Percentiles rank a stretch among this genome's conserved stretches.
Conservation (phyloP, 2,888 invertebrate species). For the Dione vanillae region DNA sequence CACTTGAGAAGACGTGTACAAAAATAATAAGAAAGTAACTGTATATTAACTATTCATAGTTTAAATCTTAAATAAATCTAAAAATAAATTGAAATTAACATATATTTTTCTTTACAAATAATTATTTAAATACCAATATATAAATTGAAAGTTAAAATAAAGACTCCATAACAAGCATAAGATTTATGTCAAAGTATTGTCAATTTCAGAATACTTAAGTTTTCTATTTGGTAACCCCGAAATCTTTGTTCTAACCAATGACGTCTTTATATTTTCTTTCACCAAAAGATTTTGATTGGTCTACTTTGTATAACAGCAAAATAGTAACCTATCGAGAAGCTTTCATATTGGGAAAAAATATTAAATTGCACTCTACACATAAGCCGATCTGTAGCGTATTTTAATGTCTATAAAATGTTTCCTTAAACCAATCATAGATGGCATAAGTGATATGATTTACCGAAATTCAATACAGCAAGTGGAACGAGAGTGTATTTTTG, state of each 20-base stretch:
- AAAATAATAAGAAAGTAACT: slow-evolving; percentile 10
- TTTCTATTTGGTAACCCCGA: slow-evolving; percentile 42
- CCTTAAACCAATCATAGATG: slow-evolving; percentile 60
- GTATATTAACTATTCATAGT: neutral
- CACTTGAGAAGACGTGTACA: slow-evolving; percentile 54
- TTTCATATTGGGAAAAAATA: slow-evolving; percentile 34
- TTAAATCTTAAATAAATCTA: neutral
- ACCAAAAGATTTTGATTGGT: slow-evolving; percentile 35
- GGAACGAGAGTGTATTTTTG: slow-evolving; percentile 53
- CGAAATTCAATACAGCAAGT: slow-evolving; percentile 67
- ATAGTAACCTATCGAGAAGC: slow-evolving; percentile 42
- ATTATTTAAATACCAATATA: neutral
- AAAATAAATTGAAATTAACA: neutral
- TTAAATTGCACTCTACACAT: slow-evolving; percentile 27
- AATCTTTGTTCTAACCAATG: slow-evolving; percentile 45
- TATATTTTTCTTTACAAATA: neutral
- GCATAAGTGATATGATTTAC: slow-evolving; percentile 62
- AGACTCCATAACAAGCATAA: slow-evolving; percentile 55
- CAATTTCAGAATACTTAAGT: slow-evolving; percentile 38
- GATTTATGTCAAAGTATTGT: slow-evolving; percentile 54
- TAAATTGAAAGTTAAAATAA: slow-evolving; percentile 9
- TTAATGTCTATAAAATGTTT: slow-evolving; percentile 25
- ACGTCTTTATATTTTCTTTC: slow-evolving; percentile 1
- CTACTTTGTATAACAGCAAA: slow-evolving; percentile 12
- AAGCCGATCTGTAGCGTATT: slow-evolving; percentile 29